These are phyloP conservation scores for Schizopygopsis malacanthus DNA, from an alignment of 2,797 vertebrate genomes.

Conservation along the genomic window DNA sequence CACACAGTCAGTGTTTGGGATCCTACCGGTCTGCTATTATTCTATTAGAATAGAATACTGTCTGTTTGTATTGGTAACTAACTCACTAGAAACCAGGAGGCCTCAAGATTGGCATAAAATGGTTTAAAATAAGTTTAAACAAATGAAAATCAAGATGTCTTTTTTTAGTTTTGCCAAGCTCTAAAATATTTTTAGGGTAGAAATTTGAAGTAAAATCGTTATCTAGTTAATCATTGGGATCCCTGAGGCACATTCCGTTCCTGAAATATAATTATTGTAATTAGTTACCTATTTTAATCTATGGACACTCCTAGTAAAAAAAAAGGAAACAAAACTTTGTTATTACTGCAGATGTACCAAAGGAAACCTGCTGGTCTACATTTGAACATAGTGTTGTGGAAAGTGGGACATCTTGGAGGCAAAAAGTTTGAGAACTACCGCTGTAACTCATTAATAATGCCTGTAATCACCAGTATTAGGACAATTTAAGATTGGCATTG, in stretches of 20 bases:
- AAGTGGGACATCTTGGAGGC: neutral
- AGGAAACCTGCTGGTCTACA: neutral
- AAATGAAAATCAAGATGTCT: neutral
- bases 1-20: neutral
- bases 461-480: neutral
- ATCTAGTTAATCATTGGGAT: neutral
- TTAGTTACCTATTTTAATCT: neutral
- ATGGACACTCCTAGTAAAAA: neutral
- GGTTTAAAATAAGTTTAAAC: neutral
- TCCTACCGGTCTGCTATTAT: neutral
- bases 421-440: neutral
- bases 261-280: neutral
- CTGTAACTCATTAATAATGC: neutral
- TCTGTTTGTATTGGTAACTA: neutral
- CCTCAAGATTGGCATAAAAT: neutral
- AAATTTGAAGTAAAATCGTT: neutral
- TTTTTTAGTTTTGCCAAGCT: neutral
- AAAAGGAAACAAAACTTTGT: neutral
- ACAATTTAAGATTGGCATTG: neutral
- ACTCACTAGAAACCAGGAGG: neutral
- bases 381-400: neutral
- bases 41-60: neutral
- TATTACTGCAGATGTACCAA: neutral
- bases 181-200: neutral
- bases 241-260: neutral